A percentile compares a stretch with the other conserved stretches of the same genome.
Evolutionary conservation across 2,888 invertebrate genomes (phyloP).

Genomic region (Dicycla oo): DNA sequence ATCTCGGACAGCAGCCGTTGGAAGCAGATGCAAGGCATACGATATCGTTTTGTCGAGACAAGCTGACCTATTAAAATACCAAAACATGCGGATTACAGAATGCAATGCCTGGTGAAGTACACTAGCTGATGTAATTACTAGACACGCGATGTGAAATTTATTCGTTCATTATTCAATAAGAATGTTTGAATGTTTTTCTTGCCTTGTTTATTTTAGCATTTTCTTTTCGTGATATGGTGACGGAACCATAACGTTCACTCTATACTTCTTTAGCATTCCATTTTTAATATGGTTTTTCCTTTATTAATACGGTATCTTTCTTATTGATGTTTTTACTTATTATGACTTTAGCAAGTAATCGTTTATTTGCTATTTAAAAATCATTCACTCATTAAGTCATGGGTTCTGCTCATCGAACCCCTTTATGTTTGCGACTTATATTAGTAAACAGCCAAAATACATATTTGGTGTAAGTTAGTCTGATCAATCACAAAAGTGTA

Average conservation of each 20-base stretch:
- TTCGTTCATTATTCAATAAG: slow-evolving; percentile 31
- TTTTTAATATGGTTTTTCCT: neutral
- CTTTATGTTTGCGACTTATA: slow-evolving; percentile 14
- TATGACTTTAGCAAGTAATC: neutral
- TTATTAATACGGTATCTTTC: neutral
- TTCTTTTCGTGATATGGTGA: slow-evolving; percentile 32
- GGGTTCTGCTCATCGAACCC: neutral
- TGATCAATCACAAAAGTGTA: slow-evolving; percentile 59
- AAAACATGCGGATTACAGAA: slow-evolving; percentile 50
- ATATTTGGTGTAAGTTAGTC: slow-evolving; percentile 37
- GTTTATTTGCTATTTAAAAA: slow-evolving; percentile 1
- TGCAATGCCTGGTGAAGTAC: slow-evolving; percentile 33
- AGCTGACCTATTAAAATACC: slow-evolving; percentile 53
- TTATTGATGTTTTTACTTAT: neutral
- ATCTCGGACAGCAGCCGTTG: slow-evolving; percentile 37
- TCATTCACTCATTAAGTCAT: neutral
- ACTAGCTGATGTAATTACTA: slow-evolving; percentile 36
- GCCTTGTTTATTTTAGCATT: slow-evolving; percentile 23
- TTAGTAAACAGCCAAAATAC: slow-evolving; percentile 29
- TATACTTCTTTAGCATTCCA: slow-evolving; percentile 2
- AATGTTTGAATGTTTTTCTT: slow-evolving; percentile 25
- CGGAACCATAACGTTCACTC: slow-evolving; percentile 7
- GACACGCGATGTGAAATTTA: slow-evolving; percentile 41
- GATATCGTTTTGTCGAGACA: slow-evolving; percentile 28
- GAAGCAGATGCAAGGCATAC: slow-evolving; percentile 55